A percentile compares a stretch with the other conserved stretches of the same genome.
Evolutionary conservation across 2,113 vertebrate species (phyloP).

Genomic region (Cairina moschata): DNA sequence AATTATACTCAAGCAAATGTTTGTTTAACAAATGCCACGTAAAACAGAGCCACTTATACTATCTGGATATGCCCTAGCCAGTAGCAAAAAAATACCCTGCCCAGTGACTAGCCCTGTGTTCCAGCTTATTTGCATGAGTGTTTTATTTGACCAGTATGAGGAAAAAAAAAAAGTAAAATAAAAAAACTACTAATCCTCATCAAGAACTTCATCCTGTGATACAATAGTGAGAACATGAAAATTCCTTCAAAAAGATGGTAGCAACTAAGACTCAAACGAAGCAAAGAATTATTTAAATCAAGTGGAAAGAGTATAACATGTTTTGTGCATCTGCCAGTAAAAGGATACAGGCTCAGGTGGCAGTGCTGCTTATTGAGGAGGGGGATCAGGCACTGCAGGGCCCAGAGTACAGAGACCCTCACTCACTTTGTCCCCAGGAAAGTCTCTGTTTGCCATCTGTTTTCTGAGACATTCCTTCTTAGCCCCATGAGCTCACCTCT

Average conservation of each 20-base stretch:
- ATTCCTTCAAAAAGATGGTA: background rate
- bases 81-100: background rate
- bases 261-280: background rate
- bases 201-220: background rate
- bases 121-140: background rate
- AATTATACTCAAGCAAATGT: background rate
- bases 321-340: fast-evolving
- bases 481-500: background rate
- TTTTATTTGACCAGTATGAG: background rate
- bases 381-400: too few species aligned
- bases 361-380: background rate
- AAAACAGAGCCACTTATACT: background rate
- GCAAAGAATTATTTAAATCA: background rate
- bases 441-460: background rate
- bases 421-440: background rate
- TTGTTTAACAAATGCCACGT: background rate
- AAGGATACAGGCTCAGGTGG: too few species aligned
- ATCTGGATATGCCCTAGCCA: background rate
- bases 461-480: background rate
- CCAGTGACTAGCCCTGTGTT: background rate
- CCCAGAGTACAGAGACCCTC: background rate
- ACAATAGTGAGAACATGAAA: background rate
- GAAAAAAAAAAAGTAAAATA: background rate
- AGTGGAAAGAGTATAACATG: background rate
- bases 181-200: background rate